Conservation (phyloP, 2,113 vertebrate species). For the Pedetes capensis region DNA sequence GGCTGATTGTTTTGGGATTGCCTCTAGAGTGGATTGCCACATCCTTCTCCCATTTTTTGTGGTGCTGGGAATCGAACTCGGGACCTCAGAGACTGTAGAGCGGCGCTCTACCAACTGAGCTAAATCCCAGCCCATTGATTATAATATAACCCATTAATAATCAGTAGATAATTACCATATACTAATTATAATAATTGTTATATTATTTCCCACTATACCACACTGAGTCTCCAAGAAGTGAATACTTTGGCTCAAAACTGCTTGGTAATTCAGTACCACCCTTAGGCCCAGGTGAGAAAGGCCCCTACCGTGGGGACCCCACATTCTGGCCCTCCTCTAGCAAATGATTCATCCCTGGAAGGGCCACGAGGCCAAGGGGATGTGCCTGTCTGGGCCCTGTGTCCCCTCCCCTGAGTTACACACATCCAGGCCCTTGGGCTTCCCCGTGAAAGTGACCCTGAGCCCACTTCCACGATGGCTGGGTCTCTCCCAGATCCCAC, state of each 20-base stretch:
- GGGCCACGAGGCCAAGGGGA: neutral
- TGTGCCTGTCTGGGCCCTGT: neutral
- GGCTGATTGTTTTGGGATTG: no score
- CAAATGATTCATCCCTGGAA: neutral
- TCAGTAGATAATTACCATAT: no score
- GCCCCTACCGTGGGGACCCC: neutral
- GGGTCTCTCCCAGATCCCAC: neutral
- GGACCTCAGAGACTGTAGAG: no score
- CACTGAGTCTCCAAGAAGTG: conserved; percentile 31
- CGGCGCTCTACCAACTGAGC: no score
- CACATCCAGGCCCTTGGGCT: neutral
- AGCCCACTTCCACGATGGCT: neutral
- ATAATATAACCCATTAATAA: no score
- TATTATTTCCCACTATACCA: conserved; percentile 13
- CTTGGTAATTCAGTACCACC: neutral
- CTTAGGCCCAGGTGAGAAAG: neutral
- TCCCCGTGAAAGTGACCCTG: neutral
- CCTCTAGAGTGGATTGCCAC: no score
- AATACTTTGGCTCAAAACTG: neutral
- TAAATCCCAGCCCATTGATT: no score
- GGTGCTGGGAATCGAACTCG: no score
- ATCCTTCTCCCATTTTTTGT: no score
- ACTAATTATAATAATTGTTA: no score
- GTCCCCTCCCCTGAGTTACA: neutral
- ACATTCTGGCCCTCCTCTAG: neutral